A percentile compares a stretch with the other conserved stretches of the same genome.
These are phyloP conservation scores for Harpalus rubripes DNA, from an alignment of 2,888 invertebrate genomes.

Conservation along the genomic window DNA sequence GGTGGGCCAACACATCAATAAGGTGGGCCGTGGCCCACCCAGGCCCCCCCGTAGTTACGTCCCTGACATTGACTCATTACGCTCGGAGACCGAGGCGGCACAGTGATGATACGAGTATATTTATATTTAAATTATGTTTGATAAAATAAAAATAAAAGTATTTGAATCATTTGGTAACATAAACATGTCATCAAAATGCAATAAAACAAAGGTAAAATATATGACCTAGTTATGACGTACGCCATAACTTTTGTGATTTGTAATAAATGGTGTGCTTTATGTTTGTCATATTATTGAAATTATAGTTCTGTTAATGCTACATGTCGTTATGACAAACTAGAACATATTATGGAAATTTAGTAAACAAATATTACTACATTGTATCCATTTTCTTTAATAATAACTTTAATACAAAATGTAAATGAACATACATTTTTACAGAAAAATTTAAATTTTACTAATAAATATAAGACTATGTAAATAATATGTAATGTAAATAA, in stretches of 20 bases:
- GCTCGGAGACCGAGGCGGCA: too few relatives aligned
- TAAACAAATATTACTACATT: conserved; percentile 7
- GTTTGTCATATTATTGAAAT: conserved; percentile 15
- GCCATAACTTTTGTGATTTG: conserved; percentile 41
- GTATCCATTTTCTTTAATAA: not conserved
- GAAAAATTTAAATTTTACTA: too few relatives aligned
- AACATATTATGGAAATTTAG: conserved; percentile 5
- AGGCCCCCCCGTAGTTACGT: too few relatives aligned
- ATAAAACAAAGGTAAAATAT: conserved; percentile 17
- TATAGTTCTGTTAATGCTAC: conserved; percentile 36
- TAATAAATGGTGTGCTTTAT: conserved; percentile 11
- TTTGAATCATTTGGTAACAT: conserved; percentile 24
- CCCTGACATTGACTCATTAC: too few relatives aligned
- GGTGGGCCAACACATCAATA: too few relatives aligned
- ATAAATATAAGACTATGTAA: too few relatives aligned
- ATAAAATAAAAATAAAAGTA: not conserved
- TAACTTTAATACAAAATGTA: not conserved
- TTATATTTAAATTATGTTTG: not conserved
- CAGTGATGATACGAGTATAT: too few relatives aligned
- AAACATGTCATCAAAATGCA: conserved; percentile 38
- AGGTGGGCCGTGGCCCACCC: too few relatives aligned
- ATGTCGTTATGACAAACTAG: not conserved
- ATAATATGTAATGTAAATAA: too few relatives aligned
- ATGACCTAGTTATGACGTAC: conserved; percentile 41
- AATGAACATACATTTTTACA: too few relatives aligned